These are phyloP conservation scores for Anastatus disparis DNA, from an alignment of 1,140 invertebrate species.

Conservation along the genomic window DNA sequence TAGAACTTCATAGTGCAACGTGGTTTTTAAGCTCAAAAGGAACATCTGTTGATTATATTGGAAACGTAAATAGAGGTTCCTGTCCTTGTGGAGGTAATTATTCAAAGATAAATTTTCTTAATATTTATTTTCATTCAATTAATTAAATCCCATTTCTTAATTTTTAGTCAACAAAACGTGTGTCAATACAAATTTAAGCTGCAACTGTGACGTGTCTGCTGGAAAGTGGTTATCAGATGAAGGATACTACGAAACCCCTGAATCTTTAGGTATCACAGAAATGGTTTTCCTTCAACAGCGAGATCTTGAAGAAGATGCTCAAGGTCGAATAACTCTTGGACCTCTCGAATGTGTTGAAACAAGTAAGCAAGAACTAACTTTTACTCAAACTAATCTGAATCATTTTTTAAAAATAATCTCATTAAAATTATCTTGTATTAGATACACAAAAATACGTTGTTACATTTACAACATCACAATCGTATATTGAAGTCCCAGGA, in stretches of 20 bases:
- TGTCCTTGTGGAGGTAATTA: constrained; percentile 77
- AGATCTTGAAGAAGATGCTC: constrained; percentile 81
- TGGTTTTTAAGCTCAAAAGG: constrained; percentile 88
- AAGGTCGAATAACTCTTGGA: constrained; percentile 87
- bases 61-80: constrained; percentile 79
- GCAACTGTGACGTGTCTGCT: constrained; percentile 87
- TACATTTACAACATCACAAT: constrained; percentile 91
- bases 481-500: constrained; percentile 90
- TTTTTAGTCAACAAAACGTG: constrained; percentile 80
- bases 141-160: too few relatives aligned
- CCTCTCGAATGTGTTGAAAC: constrained; percentile 94
- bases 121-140: too few relatives aligned
- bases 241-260: constrained; percentile 81
- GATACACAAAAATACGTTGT: constrained; percentile 93
- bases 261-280: constrained; percentile 87
- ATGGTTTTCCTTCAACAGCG: constrained; percentile 91
- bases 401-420: constrained; percentile 10
- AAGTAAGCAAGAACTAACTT: constrained; percentile 72
- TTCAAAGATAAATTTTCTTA: too few relatives aligned
- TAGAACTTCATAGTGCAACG: constrained; percentile 88
- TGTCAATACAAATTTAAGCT: constrained; percentile 81
- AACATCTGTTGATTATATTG: constrained; percentile 85
- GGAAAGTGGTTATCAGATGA: constrained; percentile 89
- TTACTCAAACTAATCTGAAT: neutral
- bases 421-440: constrained; percentile 63